phyloP scores from a whole-genome alignment of 1,140 invertebrate genomes.

The Lasioglossum albipes region DNA sequence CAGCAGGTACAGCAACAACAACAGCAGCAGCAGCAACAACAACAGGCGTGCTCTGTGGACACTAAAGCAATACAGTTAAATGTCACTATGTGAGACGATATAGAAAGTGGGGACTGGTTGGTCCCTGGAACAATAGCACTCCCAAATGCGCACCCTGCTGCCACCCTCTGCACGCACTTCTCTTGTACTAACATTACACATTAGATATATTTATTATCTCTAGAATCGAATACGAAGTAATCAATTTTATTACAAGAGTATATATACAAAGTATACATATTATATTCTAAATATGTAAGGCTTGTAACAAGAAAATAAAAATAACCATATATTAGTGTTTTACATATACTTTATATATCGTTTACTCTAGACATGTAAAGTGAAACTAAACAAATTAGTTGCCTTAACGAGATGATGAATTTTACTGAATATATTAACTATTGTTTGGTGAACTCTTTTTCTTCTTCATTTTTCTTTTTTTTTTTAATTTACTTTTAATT shows the following conservation, averaged over 20 bases:
- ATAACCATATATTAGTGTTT: slow-evolving; percentile 80
- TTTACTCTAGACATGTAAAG: slow-evolving; percentile 78
- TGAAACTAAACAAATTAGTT: slow-evolving; percentile 76
- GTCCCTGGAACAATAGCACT: slow-evolving; percentile 73
- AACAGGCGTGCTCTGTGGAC: slow-evolving; percentile 76
- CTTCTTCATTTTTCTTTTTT: slow-evolving; percentile 66
- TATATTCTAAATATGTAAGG: slow-evolving; percentile 80
- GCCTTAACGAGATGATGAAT: slow-evolving; percentile 72
- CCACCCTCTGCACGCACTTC: slow-evolving; percentile 79
- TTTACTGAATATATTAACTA: slow-evolving; percentile 67
- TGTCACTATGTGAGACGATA: slow-evolving; percentile 79
- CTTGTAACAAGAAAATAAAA: slow-evolving; percentile 80
- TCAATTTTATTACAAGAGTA: slow-evolving; percentile 80
- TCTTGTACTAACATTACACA: slow-evolving; percentile 79
- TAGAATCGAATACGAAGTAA: slow-evolving; percentile 78
- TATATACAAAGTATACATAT: slow-evolving; percentile 79
- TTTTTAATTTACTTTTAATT: slow-evolving; percentile 70
- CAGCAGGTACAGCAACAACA: slow-evolving; percentile 73
- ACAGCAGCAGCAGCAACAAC: slow-evolving; percentile 75
- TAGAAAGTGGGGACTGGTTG: slow-evolving; percentile 70
- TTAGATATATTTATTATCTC: slow-evolving; percentile 79
- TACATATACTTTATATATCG: slow-evolving; percentile 79
- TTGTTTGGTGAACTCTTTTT: slow-evolving; percentile 63
- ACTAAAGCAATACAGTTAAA: slow-evolving; percentile 80
- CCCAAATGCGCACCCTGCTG: slow-evolving; percentile 74